A percentile compares a stretch with the other conserved stretches of the same genome.
Conservation (phyloP, 2,113 vertebrate genomes). For the Phycodurus eques region DNA sequence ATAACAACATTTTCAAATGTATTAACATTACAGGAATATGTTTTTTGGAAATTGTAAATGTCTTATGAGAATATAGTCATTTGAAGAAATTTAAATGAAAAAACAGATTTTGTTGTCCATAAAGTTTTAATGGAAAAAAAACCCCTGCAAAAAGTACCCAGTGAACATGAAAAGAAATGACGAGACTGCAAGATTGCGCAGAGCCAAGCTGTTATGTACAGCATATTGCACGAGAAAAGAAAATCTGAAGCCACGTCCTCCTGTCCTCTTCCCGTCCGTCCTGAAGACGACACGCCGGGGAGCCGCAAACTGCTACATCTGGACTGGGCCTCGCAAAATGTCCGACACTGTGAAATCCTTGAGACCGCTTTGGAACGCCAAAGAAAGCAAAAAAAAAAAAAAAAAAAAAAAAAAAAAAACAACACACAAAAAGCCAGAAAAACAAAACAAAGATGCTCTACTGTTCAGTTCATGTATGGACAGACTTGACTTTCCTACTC, state of each 20-base stretch:
- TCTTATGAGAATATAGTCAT: no score
- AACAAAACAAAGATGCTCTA: slow-evolving; percentile 37
- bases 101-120: slow-evolving; percentile 37
- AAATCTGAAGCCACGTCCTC: slow-evolving; percentile 53
- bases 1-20: no score
- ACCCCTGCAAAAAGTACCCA: slow-evolving; percentile 70
- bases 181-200: slow-evolving; percentile 61
- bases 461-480: slow-evolving; percentile 54
- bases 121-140: slow-evolving; percentile 70
- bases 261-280: slow-evolving; percentile 52
- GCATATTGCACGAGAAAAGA: slow-evolving; percentile 77
- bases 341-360: slow-evolving; percentile 61
- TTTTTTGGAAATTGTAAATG: no score
- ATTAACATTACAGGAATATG: no score
- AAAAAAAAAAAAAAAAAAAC: slow-evolving; percentile 6
- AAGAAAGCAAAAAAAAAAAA: slow-evolving; percentile 26
- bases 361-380: slow-evolving; percentile 66
- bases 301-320: slow-evolving; percentile 68
- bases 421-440: slow-evolving; percentile 20
- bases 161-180: slow-evolving; percentile 68
- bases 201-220: slow-evolving; percentile 76
- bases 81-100: not conserved
- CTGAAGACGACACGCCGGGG: slow-evolving; percentile 48
- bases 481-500: slow-evolving; percentile 65
- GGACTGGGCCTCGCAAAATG: slow-evolving; percentile 69